A percentile compares a stretch with the other conserved stretches of the same genome.
These are phyloP conservation scores for Helogale parvula DNA, from an alignment of 2,113 vertebrate species.

Conservation along the genomic window DNA sequence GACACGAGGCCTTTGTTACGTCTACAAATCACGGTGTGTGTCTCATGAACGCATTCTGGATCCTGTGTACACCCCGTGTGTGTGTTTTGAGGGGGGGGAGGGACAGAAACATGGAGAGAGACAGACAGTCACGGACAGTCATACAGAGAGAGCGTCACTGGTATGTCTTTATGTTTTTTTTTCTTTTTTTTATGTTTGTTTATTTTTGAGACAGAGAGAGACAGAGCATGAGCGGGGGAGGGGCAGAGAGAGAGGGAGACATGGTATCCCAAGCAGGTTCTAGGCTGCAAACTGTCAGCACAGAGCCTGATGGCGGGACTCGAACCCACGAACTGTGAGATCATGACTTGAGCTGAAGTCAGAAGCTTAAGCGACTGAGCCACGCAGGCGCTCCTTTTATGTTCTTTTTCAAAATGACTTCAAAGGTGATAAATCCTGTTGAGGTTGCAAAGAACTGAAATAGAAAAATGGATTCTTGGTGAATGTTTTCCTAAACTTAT, in stretches of 20 bases:
- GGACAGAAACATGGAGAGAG: not conserved
- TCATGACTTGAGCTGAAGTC: too few species aligned
- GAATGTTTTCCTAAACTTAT: not conserved
- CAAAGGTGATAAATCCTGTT: constrained; percentile 18
- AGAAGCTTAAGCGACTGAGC: too few species aligned
- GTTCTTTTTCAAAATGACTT: constrained; percentile 12
- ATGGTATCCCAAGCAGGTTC: too few species aligned
- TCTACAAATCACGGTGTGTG: not conserved
- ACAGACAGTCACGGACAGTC: not conserved
- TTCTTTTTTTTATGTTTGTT: not conserved
- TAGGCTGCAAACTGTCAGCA: too few species aligned
- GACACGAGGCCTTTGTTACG: not conserved
- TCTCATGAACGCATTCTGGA: not conserved
- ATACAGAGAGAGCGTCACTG: not conserved
- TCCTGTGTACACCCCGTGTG: not conserved
- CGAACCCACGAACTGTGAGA: too few species aligned
- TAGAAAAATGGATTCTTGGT: not conserved
- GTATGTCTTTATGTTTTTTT: not conserved
- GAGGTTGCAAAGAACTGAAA: not conserved
- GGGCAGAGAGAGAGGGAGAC: too few species aligned
- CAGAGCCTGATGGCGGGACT: too few species aligned
- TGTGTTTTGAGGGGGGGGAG: not conserved
- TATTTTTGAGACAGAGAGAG: too few species aligned
- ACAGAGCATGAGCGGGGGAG: too few species aligned
- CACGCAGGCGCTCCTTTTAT: not conserved